Evolutionary conservation across 2,888 invertebrate genomes (phyloP).

Genomic region (Rhagonycha lutea): DNA sequence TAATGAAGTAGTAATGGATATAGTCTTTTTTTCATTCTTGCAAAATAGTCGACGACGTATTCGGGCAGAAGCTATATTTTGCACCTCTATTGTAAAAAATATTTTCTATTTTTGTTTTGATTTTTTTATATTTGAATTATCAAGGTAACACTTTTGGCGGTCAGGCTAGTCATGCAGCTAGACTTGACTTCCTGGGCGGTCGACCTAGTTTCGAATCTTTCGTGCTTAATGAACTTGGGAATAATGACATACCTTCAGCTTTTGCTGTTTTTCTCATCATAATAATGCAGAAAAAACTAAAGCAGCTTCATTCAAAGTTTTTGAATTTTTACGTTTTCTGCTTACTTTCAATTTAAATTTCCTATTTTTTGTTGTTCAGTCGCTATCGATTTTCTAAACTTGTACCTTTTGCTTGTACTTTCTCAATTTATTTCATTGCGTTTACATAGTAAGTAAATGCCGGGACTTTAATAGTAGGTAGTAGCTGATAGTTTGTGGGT

Average conservation of each 20-base stretch:
- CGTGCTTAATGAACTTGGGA: neutral
- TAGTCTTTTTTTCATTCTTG: no score
- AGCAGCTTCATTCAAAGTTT: neutral
- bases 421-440: no score
- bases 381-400: neutral
- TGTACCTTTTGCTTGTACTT: neutral
- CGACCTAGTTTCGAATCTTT: neutral
- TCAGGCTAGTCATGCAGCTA: neutral
- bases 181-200: neutral
- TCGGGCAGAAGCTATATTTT: no score
- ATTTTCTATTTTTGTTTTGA: no score
- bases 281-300: neutral
- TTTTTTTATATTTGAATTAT: no score
- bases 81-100: no score
- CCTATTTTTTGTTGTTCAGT: neutral
- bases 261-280: neutral
- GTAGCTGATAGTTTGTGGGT: neutral
- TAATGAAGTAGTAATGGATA: no score
- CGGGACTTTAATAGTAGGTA: neutral
- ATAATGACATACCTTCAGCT: neutral
- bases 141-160: neutral
- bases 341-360: neutral
- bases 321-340: neutral
- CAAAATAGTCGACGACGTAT: no score
- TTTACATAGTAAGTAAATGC: neutral